Base-by-base conservation (phyloP, 2,888 invertebrate genomes). In the Dioctria rufipes region DNA sequence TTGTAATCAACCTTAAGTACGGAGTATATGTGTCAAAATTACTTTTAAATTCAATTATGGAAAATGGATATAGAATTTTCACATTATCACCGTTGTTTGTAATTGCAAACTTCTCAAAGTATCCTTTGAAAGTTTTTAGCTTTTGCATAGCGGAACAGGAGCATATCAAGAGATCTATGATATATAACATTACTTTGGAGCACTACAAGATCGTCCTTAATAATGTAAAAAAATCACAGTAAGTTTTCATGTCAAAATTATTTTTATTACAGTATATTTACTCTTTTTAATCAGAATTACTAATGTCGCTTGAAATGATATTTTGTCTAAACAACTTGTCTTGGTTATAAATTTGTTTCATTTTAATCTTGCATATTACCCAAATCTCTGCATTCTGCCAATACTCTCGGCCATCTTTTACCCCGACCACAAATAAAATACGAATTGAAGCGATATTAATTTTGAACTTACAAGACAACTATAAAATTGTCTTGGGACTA, bases 141-240 rank as follows among this genome's bases (percentile, higher is more conserved):
- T 85, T 89, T 81, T 85, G 87, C 5, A 85, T 88, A 84, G 87
- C 86, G 65, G 86, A 87, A 42, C 87, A 87, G 54, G 88, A 88
- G 75, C 85, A 78, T 3, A 83, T 86, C 9, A 46, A 61, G 11
- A 77, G 54, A 37, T 46, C 49, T 13, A 37, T 9, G 5, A n/a
- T 66, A n/a, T 43, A 1, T 2, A 66, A 66, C 42, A 13, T n/a
- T n/a, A 42, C 9, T 13, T 5, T 13, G 5, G 46, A 66, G 3
- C 6, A 66, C 42, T 61, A 8, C n/a, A 43, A 5, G 6, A 9
- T n/a, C 13, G 39, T 79, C n/a, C 58, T 42, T 46, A 40, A 3
- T 4, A 43, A 43, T 37, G 4, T 37, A 4, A 61, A 13, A 8
- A 61, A 61, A 37, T 61, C 39, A 8, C 39, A 61, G 61, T 61